A percentile compares a stretch with the other conserved stretches of the same genome.
Conservation (phyloP, 2,888 invertebrate species). For the Hartigia nigra region DNA sequence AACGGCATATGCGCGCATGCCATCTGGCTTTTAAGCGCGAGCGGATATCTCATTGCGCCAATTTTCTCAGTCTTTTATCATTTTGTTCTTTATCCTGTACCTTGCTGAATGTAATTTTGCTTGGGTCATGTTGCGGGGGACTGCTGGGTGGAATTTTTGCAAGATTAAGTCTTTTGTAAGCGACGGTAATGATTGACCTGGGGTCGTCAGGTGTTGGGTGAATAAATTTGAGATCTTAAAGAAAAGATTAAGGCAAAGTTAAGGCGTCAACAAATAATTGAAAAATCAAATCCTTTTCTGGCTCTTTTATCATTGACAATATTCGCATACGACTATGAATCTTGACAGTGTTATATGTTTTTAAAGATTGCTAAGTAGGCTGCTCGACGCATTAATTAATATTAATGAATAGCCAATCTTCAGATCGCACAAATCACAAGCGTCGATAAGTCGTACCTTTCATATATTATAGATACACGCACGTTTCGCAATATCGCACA, state of each 20-base stretch:
- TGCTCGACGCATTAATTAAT: slow-evolving; percentile 39
- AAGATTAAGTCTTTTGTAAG: neutral
- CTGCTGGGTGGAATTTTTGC: neutral
- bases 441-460: neutral
- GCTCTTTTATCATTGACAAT: slow-evolving; percentile 41
- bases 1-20: neutral
- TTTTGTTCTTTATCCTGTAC: neutral
- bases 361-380: slow-evolving; percentile 16
- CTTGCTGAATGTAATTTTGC: neutral
- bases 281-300: slow-evolving; percentile 29
- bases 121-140: neutral
- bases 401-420: slow-evolving; percentile 34
- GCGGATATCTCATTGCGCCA: neutral
- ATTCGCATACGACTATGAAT: slow-evolving; percentile 22
- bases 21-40: neutral
- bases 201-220: neutral
- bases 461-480: neutral
- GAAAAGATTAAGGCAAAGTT: slow-evolving; percentile 13
- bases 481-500: neutral
- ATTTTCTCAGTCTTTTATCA: neutral
- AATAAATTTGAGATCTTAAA: neutral
- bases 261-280: neutral
- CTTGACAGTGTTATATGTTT: neutral
- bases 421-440: neutral
- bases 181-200: neutral